phyloP scores from a whole-genome alignment of 1,140 invertebrate species.

The Saccostrea echinata region DNA sequence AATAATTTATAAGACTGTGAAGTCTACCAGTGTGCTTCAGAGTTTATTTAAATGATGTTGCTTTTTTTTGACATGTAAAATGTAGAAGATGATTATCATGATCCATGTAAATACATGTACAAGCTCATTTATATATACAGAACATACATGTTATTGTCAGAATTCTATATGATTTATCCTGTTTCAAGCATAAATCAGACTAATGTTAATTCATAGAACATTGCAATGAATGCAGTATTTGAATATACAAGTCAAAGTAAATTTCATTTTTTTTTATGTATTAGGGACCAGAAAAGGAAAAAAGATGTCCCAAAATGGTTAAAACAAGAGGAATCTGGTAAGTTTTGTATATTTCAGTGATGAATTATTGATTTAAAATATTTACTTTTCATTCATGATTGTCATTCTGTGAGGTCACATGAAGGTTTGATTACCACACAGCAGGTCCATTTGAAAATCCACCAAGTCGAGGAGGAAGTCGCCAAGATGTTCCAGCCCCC shows the following conservation, averaged over 20 bases:
- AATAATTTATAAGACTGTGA: no score
- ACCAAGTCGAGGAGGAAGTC: constrained; percentile 56
- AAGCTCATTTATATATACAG: no score
- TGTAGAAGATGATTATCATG: no score
- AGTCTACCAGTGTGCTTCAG: no score
- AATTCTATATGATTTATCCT: no score
- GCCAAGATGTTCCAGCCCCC: constrained; percentile 41
- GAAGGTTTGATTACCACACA: neutral
- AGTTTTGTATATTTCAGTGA: neutral
- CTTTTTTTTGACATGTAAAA: no score
- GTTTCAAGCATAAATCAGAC: no score
- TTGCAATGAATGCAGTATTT: neutral
- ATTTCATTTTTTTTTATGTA: constrained; percentile 40
- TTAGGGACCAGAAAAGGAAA: constrained; percentile 69
- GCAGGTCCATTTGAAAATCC: constrained; percentile 64
- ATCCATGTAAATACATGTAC: no score
- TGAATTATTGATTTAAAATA: neutral
- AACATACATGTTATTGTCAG: no score
- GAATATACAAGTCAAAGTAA: neutral
- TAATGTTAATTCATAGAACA: no score
- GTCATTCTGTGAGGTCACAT: neutral
- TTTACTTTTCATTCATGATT: neutral
- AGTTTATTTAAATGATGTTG: no score
- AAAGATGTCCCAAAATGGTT: constrained; percentile 74
- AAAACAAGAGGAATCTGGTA: constrained; percentile 60